phyloP scores from a whole-genome alignment of 2,888 invertebrate species.

The Xanthorhoe designata region DNA sequence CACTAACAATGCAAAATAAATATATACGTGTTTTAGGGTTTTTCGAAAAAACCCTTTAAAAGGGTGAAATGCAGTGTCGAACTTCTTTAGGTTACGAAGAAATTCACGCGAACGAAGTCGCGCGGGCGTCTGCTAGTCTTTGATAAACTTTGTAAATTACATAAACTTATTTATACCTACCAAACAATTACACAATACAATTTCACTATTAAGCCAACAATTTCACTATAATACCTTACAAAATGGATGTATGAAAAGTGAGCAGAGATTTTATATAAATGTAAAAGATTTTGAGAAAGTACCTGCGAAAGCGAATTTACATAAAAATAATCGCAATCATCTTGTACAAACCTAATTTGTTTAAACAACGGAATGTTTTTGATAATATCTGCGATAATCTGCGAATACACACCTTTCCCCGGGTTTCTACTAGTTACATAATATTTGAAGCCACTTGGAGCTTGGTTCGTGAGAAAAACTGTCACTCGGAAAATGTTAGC shows the following conservation, averaged over 20 bases:
- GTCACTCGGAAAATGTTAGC: slow-evolving; percentile 58
- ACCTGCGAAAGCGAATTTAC: slow-evolving; percentile 38
- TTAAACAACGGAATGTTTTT: slow-evolving; percentile 33
- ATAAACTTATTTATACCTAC: not conserved
- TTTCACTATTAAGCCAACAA: not conserved
- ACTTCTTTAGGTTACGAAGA: too few relatives aligned
- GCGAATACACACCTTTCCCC: slow-evolving; percentile 69
- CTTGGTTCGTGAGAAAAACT: slow-evolving; percentile 62
- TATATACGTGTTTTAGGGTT: too few relatives aligned
- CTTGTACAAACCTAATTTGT: slow-evolving; percentile 28
- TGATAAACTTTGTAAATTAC: not conserved
- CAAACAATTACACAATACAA: too few relatives aligned
- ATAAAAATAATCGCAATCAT: slow-evolving; percentile 36
- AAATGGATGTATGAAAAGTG: not conserved
- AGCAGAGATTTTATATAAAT: not conserved
- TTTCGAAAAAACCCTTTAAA: too few relatives aligned
- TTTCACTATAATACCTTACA: not conserved
- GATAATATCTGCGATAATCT: slow-evolving; percentile 25
- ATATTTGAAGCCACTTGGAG: slow-evolving; percentile 40
- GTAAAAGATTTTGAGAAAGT: slow-evolving; percentile 18
- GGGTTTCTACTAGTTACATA: slow-evolving; percentile 60
- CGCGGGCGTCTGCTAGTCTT: too few relatives aligned
- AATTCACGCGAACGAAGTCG: too few relatives aligned
- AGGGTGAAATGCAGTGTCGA: too few relatives aligned
- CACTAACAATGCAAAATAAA: too few relatives aligned